Percentiles rank a stretch among this genome's conserved stretches.
Conservation (phyloP, 2,113 vertebrate species). For the Cervus canadensis region DNA sequence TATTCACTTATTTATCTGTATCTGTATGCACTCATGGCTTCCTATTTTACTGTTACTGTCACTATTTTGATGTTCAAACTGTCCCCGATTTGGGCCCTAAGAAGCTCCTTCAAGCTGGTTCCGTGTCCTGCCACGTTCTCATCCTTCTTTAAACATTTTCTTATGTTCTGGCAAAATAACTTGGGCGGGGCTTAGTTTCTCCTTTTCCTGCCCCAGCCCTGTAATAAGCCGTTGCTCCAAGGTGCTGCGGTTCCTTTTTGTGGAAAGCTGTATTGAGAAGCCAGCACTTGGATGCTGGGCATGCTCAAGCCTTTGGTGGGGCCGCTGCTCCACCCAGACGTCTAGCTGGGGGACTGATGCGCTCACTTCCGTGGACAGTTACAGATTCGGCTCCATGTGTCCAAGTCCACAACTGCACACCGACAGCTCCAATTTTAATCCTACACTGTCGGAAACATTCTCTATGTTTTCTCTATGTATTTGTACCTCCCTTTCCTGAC, state of each 20-base stretch:
- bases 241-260: no score
- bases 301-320: background rate
- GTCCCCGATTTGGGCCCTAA: background rate
- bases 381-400: background rate
- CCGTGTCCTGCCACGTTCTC: background rate
- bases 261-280: background rate
- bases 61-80: background rate
- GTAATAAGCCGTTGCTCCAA: background rate
- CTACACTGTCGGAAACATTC: background rate
- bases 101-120: background rate
- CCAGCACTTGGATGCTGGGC: background rate
- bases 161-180: background rate
- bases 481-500: background rate
- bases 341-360: background rate
- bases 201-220: background rate
- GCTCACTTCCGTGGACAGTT: accelerated
- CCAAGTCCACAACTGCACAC: background rate
- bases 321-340: background rate
- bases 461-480: background rate
- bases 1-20: background rate
- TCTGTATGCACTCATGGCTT: accelerated
- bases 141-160: background rate
- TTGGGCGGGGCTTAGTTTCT: background rate
- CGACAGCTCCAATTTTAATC: background rate
- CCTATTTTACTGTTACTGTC: background rate